A percentile compares a stretch with the other conserved stretches of the same genome.
Evolutionary conservation across 2,797 vertebrate genomes (phyloP).

Genomic region (Cheirogaleus major): DNA sequence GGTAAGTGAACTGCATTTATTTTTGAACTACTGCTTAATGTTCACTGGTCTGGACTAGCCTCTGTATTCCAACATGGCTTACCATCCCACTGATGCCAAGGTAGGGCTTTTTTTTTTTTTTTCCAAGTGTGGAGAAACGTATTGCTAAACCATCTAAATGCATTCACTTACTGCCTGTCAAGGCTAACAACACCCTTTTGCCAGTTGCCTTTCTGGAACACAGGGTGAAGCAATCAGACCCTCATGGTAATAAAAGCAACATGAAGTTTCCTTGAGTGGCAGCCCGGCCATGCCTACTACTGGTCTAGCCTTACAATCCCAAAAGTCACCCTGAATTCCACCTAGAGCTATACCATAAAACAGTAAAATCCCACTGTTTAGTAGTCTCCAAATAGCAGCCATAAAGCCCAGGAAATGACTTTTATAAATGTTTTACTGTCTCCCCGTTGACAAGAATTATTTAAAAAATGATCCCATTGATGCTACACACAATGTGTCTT

Average conservation of each 20-base stretch:
- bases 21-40: constrained; percentile 18
- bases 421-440: constrained; percentile 19
- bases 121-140: constrained; percentile 14
- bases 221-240: background rate
- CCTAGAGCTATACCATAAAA: background rate
- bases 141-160: background rate
- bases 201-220: constrained; percentile 25
- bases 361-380: constrained; percentile 52
- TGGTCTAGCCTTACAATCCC: background rate
- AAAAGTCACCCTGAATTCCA: constrained; percentile 15
- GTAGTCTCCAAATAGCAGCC: background rate
- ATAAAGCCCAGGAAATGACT: constrained; percentile 59
- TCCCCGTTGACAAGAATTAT: background rate
- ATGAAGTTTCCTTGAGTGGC: background rate
- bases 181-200: background rate
- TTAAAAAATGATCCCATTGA: background rate
- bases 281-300: background rate
- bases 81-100: background rate
- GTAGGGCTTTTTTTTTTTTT: background rate
- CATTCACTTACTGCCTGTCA: background rate
- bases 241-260: background rate
- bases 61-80: background rate
- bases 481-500: background rate
- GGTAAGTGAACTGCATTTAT: constrained; percentile 1
- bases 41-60: background rate